Percentiles rank a stretch among this genome's conserved stretches.
Evolutionary conservation across 2,113 vertebrate species (phyloP).

Genomic region (Vidua chalybeata): DNA sequence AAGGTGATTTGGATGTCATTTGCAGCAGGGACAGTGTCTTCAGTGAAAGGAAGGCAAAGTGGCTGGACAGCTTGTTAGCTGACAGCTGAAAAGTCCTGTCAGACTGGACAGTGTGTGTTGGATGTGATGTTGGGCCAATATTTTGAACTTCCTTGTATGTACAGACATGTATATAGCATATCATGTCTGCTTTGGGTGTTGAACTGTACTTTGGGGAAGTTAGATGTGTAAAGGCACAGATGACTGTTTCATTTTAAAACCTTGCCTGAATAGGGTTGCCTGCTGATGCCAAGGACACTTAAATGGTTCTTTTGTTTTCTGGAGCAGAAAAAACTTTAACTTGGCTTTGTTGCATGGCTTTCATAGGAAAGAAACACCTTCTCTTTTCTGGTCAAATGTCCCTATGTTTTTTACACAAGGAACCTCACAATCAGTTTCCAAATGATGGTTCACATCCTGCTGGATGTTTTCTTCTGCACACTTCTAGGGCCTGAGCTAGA

Average conservation of each 20-base stretch:
- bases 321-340: not conserved
- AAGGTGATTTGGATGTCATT: not conserved
- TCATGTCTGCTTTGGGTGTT: not conserved
- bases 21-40: not conserved
- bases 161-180: fast-evolving
- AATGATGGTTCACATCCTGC: not conserved
- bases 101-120: not conserved
- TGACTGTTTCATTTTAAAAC: not conserved
- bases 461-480: not conserved
- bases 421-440: not conserved
- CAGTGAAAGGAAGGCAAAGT: not conserved
- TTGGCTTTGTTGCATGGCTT: not conserved
- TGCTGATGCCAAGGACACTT: not conserved
- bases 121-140: not conserved
- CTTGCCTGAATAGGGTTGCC: not conserved
- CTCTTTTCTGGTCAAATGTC: not conserved
- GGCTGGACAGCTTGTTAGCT: not conserved
- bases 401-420: not conserved
- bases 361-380: not conserved
- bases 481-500: not conserved
- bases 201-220: not conserved
- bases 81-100: not conserved
- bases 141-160: not conserved
- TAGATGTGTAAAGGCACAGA: not conserved
- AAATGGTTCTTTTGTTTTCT: not conserved